Evolutionary conservation across 2,113 vertebrate species (phyloP), one percentile per base, ranked within the genome.

Genomic region (Bambusicola thoracicus): DNA sequence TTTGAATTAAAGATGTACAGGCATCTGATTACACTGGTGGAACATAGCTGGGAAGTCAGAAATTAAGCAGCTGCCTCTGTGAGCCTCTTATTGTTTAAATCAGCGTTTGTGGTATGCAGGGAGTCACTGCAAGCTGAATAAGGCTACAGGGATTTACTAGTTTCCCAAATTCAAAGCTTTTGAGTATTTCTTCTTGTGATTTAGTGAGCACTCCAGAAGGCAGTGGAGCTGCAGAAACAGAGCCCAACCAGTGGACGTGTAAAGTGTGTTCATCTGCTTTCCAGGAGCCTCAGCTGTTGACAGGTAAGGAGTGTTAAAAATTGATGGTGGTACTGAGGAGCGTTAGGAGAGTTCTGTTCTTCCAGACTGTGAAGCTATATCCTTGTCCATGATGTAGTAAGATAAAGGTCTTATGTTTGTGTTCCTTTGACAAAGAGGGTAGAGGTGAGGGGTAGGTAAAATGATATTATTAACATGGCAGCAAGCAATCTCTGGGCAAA

Each of bases 261-360:
- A 98, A 98, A 95, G 98, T 98, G 85, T 98, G 98, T 72, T 95
- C 96, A 27, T 90, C 95, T 63, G 51, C 92, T 80, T 98, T 98
- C 93, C 89, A 91, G 10, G 98, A 98, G 91, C 96, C 98, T 83
- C 98, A 98, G 88, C 96, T 98, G 36, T 95, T 98, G 79, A 98
- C 98, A n/a, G 98, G 98, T 98, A 92, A 96, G 94, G 86, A 81
- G 77, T 81, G 36, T 44, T 49, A 68, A 56, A 87, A 87, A 69
- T 88, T 59, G 2, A 6, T 48, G 49, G 61, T 44, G 46, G 46
- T 68, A 10, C 22, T 82, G 49, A 85, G 59, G 85, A 38, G 8
- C 22, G 25, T 53, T 21, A 62, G 48, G 48, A 81, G 18, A 77
- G 29, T 69, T 89, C 32, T 85, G 24, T 65, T 76, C 6, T 89